phyloP scores from a whole-genome alignment of 2,797 vertebrate species.

The Mormyrus hasselquistii region DNA sequence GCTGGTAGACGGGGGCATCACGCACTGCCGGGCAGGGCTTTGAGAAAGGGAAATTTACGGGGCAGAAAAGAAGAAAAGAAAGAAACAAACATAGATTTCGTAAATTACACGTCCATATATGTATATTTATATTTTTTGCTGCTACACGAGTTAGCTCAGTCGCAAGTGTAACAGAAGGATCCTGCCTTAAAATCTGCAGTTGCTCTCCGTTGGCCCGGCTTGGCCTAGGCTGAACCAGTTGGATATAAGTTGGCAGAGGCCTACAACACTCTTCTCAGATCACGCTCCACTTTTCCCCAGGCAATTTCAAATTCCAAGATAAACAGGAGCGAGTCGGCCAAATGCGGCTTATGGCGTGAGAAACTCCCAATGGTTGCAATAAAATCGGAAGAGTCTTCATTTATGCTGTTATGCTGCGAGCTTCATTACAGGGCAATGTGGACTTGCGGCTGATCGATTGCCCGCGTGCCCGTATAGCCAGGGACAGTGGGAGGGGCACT shows the following conservation, averaged over 20 bases:
- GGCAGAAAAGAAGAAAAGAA: not conserved
- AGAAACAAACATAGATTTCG: not conserved
- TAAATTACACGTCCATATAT: not conserved
- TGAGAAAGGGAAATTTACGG: not conserved
- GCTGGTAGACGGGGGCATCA: not conserved
- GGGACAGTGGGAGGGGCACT: not conserved
- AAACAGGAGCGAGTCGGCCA: not conserved
- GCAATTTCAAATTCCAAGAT: slow-evolving; percentile 2
- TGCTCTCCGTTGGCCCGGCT: not conserved
- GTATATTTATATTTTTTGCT: not conserved
- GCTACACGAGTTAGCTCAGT: not conserved
- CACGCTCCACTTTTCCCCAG: not conserved
- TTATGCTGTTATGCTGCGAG: not conserved
- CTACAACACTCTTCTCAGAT: not conserved
- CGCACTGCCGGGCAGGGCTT: not conserved
- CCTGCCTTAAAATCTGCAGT: not conserved
- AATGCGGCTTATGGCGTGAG: not conserved
- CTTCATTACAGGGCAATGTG: not conserved
- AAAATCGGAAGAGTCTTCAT: not conserved
- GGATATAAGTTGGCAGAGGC: not conserved
- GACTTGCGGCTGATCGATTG: not conserved
- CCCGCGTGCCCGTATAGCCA: not conserved
- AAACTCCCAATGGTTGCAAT: not conserved
- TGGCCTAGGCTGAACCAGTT: not conserved
- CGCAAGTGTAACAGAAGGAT: not conserved